Conservation (phyloP, 2,797 vertebrate genomes). For the Lophotriccus pileatus region DNA sequence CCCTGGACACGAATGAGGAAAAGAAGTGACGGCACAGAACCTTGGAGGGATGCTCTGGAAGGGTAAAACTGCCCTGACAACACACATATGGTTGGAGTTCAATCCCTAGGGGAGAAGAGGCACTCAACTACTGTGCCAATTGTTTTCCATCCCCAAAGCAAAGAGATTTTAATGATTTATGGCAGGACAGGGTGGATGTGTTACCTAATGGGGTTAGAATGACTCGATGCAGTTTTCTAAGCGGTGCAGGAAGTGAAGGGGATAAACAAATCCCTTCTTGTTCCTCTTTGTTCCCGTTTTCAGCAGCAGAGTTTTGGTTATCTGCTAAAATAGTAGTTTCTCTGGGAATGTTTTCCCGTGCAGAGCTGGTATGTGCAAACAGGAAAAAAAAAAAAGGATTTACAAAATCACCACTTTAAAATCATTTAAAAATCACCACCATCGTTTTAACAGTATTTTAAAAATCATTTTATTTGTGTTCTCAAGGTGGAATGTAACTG, state of each 20-base stretch:
- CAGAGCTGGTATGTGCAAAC: background rate
- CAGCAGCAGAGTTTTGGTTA: background rate
- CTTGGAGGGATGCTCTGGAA: background rate
- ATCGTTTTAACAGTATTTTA: too few relatives aligned
- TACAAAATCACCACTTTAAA: background rate
- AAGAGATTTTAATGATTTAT: conserved; percentile 3
- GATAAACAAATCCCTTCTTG: background rate
- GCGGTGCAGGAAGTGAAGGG: background rate
- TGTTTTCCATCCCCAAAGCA: background rate
- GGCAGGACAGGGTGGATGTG: background rate
- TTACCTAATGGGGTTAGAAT: conserved; percentile 28
- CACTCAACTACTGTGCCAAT: background rate
- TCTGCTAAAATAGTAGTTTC: background rate
- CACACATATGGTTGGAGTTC: background rate
- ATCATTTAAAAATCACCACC: background rate
- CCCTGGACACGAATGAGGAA: background rate
- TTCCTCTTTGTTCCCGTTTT: background rate
- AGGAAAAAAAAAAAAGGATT: background rate
- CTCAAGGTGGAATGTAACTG: background rate
- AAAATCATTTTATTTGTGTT: background rate
- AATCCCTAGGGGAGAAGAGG: background rate
- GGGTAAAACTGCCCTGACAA: background rate
- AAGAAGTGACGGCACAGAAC: background rate
- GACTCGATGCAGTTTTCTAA: background rate
- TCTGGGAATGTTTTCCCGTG: background rate